Evolutionary conservation across 37 sponge, comb jelly and placozoan genomes (phyloP).

Genomic region (Hormiphora californensis): DNA sequence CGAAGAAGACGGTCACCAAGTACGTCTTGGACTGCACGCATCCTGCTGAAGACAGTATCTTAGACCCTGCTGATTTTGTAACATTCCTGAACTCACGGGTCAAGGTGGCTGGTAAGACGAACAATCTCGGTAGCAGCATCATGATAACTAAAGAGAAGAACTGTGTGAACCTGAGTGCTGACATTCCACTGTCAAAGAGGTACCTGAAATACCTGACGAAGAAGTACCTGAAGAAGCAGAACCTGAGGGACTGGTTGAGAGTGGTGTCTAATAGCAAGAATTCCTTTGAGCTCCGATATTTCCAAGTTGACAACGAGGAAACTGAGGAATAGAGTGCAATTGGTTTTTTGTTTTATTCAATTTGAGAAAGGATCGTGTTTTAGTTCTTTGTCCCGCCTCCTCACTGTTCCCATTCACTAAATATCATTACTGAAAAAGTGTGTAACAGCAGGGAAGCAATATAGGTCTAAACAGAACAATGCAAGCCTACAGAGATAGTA

Average conservation of each 20-base stretch:
- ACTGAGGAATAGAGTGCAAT: too few species aligned
- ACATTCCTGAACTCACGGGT: slow-evolving; percentile 6
- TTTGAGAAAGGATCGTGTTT: too few species aligned
- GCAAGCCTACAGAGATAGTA: too few species aligned
- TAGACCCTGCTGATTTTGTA: slow-evolving; percentile 34
- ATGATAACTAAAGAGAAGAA: slow-evolving; percentile 52
- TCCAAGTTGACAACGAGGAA: slow-evolving; percentile 50
- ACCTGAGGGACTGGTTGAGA: slow-evolving; percentile 48
- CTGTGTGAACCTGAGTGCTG: slow-evolving; percentile 27
- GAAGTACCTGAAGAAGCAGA: slow-evolving; percentile 51
- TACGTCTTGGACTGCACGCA: slow-evolving; percentile 45
- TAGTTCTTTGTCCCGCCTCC: too few species aligned
- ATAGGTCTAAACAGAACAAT: too few species aligned
- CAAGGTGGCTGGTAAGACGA: slow-evolving; percentile 22
- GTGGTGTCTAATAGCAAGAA: slow-evolving; percentile 25
- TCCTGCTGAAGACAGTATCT: slow-evolving; percentile 47
- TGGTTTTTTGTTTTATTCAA: too few species aligned
- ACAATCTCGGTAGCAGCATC: slow-evolving; percentile 18
- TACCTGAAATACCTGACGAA: slow-evolving; percentile 43
- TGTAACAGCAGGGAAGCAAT: too few species aligned
- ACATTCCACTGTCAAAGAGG: slow-evolving; percentile 45
- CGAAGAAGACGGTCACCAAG: slow-evolving; percentile 20
- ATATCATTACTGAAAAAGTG: too few species aligned
- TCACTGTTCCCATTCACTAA: too few species aligned
- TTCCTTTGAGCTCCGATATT: slow-evolving; percentile 36